Evolutionary conservation across 2,888 invertebrate species (phyloP).

Genomic region (Asteroscopus sphinx): DNA sequence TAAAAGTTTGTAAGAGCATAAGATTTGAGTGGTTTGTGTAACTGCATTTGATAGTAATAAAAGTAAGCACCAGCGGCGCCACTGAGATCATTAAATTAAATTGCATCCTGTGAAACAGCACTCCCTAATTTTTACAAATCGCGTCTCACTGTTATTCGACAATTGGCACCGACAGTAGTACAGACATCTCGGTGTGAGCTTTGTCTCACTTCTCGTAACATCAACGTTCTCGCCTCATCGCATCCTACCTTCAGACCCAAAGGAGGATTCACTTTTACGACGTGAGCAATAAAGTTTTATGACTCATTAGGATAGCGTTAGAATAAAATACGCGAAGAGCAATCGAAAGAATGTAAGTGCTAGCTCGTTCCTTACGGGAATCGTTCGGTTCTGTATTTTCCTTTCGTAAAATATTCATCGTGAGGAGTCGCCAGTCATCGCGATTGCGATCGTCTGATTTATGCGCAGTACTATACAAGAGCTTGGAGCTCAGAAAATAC

Average conservation of each 20-base stretch:
- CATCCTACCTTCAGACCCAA: constrained; percentile 66
- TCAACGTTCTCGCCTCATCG: constrained; percentile 64
- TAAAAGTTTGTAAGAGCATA: constrained; percentile 21
- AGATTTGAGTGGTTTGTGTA: constrained; percentile 28
- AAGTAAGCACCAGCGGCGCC: constrained; percentile 32
- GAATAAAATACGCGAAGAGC: constrained; percentile 76
- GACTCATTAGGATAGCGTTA: constrained; percentile 82
- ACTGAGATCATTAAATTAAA: constrained; percentile 45
- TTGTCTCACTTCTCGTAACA: constrained; percentile 64
- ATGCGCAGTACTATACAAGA: constrained; percentile 66
- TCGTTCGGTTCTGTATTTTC: constrained; percentile 60
- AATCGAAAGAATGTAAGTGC: constrained; percentile 75
- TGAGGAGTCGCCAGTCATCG: constrained; percentile 60
- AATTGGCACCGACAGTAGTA: constrained; percentile 45
- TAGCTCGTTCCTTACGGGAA: constrained; percentile 58
- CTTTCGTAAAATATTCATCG: constrained; percentile 71
- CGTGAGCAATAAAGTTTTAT: constrained; percentile 79
- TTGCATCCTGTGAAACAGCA: constrained; percentile 31
- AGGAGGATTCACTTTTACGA: constrained; percentile 78
- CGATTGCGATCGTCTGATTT: constrained; percentile 74
- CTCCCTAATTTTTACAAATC: constrained; percentile 51
- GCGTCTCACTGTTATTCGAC: constrained; percentile 44
- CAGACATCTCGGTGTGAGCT: constrained; percentile 40
- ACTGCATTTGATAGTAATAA: constrained; percentile 30
- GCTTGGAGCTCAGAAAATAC: constrained; percentile 66